These are phyloP conservation scores for Tokudaia muenninki DNA, from an alignment of 2,797 vertebrate species.

Conservation along the genomic window DNA sequence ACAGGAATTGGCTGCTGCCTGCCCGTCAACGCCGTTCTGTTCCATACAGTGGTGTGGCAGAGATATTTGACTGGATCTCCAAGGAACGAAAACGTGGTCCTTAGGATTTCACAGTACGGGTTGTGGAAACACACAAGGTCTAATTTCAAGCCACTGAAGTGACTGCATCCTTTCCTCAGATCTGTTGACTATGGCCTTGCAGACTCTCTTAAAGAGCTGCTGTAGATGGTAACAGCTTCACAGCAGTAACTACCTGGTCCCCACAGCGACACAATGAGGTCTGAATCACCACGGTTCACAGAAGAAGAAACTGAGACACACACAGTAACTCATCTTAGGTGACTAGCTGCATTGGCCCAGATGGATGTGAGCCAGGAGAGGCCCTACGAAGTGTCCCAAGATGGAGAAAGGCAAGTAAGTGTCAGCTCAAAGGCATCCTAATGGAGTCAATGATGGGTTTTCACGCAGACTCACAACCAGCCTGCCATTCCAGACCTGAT, in stretches of 20 bases:
- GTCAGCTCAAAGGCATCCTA: fast-evolving
- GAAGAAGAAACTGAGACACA: not conserved
- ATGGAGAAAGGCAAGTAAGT: not conserved
- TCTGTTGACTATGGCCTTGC: not conserved
- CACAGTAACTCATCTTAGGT: not conserved
- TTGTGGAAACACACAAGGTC: not conserved
- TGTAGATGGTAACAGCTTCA: not conserved
- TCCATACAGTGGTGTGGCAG: not conserved
- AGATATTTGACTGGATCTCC: not conserved
- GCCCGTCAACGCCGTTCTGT: not conserved
- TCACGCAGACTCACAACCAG: not conserved
- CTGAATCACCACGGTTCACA: not conserved
- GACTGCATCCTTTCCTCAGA: not conserved
- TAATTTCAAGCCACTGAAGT: not conserved
- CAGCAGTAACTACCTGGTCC: fast-evolving
- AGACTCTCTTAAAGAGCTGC: not conserved
- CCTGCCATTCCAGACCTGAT: not conserved
- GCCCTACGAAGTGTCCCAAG: fast-evolving
- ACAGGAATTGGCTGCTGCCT: not conserved
- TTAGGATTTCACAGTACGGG: not conserved
- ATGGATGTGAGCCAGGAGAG: not conserved
- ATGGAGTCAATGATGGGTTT: not conserved
- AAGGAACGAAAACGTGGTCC: not conserved
- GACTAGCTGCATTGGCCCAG: not conserved
- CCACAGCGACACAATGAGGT: too few species aligned